These are phyloP conservation scores for Drosophila recens DNA, from an alignment of 2,888 invertebrate genomes.

Conservation along the genomic window DNA sequence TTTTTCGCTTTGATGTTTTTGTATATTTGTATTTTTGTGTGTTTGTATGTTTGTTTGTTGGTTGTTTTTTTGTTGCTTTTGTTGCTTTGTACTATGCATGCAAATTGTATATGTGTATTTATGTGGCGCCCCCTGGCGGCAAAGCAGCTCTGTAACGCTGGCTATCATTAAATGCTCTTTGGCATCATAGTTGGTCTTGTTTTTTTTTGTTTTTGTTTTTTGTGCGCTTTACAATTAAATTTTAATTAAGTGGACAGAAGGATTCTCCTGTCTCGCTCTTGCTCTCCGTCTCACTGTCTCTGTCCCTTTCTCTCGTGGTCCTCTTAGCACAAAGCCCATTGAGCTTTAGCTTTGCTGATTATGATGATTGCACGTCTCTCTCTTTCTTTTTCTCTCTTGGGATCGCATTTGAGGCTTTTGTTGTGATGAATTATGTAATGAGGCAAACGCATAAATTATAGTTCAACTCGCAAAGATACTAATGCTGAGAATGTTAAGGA, in stretches of 20 bases:
- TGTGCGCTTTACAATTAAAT: slow-evolving; percentile 68
- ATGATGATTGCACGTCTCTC: slow-evolving; percentile 28
- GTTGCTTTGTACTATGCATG: slow-evolving; percentile 70
- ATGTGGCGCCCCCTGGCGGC: slow-evolving; percentile 44
- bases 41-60: slow-evolving; percentile 25
- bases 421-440: slow-evolving; percentile 53
- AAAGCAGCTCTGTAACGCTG: slow-evolving; percentile 29
- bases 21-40: slow-evolving; percentile 24
- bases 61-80: slow-evolving; percentile 45
- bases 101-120: slow-evolving; percentile 50
- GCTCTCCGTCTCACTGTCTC: background rate
- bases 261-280: slow-evolving; percentile 13
- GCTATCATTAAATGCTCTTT: slow-evolving; percentile 74
- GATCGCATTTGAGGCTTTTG: slow-evolving; percentile 49
- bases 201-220: slow-evolving; percentile 11
- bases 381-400: slow-evolving; percentile 28
- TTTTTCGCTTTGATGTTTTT: slow-evolving; percentile 50
- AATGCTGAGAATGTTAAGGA: slow-evolving; percentile 9
- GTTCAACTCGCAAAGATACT: slow-evolving; percentile 20
- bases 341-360: slow-evolving; percentile 60
- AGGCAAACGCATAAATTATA: slow-evolving; percentile 57
- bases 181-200: slow-evolving; percentile 52
- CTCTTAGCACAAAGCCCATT: slow-evolving; percentile 29
- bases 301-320: background rate
- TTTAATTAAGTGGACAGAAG: slow-evolving; percentile 74